Conservation (phyloP, 2,888 invertebrate species). For the Platycheirus rosarum region DNA sequence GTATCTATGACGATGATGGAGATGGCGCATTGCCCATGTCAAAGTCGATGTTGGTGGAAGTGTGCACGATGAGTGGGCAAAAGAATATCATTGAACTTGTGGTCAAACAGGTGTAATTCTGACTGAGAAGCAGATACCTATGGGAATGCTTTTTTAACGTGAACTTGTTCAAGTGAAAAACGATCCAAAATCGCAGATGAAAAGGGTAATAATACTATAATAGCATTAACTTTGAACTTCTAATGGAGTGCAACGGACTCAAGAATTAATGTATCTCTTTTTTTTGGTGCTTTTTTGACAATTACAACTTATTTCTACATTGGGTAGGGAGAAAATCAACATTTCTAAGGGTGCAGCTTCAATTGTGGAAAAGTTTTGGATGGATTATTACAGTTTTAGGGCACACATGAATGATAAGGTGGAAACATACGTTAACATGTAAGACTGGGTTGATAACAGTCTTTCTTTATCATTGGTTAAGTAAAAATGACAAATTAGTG, state of each 20-base stretch:
- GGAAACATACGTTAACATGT: too few relatives aligned
- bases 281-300: neutral
- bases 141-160: slow-evolving; percentile 58
- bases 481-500: too few relatives aligned
- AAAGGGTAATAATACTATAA: slow-evolving; percentile 32
- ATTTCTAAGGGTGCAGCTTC: too few relatives aligned
- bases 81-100: slow-evolving; percentile 17
- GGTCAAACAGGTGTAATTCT: slow-evolving; percentile 67
- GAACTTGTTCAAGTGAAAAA: slow-evolving; percentile 64
- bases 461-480: too few relatives aligned
- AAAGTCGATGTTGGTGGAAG: slow-evolving; percentile 36
- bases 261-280: neutral
- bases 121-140: slow-evolving; percentile 38
- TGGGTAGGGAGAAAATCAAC: too few relatives aligned
- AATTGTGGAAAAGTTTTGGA: too few relatives aligned
- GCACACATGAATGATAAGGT: too few relatives aligned
- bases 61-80: slow-evolving; percentile 32
- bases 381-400: too few relatives aligned
- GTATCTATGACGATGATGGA: neutral
- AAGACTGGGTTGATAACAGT: too few relatives aligned
- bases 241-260: slow-evolving; percentile 46
- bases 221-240: slow-evolving; percentile 58
- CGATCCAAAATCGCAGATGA: slow-evolving; percentile 46
- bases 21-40: too few relatives aligned
- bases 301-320: too few relatives aligned